Evolutionary conservation across 23 tunicate genomes (phyloP).

Genomic region (Aplidium turbinatum): DNA sequence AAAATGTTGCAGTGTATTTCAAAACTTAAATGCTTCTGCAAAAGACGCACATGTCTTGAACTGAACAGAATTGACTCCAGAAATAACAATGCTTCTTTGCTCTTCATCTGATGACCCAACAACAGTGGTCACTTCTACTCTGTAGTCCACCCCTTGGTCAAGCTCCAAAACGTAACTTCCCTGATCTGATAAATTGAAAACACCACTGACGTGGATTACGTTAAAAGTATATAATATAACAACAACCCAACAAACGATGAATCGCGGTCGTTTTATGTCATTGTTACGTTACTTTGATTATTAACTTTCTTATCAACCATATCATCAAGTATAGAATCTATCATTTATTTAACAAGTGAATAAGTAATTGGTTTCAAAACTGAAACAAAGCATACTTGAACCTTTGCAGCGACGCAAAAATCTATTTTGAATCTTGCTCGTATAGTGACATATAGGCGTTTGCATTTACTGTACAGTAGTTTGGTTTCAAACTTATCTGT

Average conservation of each 20-base stretch:
- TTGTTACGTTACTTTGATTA: background rate
- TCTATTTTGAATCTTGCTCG: no score
- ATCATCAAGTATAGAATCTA: background rate
- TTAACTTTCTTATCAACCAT: background rate
- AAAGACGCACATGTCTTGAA: conserved; percentile 45
- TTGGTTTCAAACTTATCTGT: no score
- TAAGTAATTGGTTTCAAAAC: no score
- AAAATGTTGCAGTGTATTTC: background rate
- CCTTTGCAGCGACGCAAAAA: no score
- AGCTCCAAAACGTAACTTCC: background rate
- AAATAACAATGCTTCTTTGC: conserved; percentile 45
- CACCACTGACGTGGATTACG: background rate
- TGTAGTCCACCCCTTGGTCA: conserved; percentile 52
- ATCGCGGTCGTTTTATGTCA: background rate
- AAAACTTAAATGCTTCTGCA: background rate
- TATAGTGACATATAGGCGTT: no score
- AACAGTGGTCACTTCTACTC: conserved; percentile 55
- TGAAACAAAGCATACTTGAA: no score
- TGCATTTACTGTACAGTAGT: no score
- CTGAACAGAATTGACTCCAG: conserved; percentile 25
- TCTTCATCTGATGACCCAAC: conserved; percentile 37
- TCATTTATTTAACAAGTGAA: background rate
- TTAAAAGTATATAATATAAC: no score
- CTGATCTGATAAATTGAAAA: conserved; percentile 5
- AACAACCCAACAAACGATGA: background rate